Conservation (phyloP, 2,888 invertebrate genomes). For the Hedychridium roseum region DNA sequence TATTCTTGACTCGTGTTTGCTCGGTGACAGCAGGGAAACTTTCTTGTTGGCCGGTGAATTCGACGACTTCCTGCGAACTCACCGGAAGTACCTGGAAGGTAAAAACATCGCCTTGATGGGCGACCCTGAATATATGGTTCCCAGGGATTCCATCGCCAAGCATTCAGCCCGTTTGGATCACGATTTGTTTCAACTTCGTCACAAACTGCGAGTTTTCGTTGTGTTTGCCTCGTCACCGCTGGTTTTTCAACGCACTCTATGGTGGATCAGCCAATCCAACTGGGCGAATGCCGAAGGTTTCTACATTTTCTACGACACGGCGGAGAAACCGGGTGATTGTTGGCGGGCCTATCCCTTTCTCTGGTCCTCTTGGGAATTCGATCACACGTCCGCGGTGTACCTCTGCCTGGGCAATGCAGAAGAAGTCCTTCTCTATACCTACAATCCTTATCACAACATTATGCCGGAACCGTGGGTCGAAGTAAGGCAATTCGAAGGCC, state of each 20-base stretch:
- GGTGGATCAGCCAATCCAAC: slow-evolving; percentile 26
- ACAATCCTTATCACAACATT: slow-evolving; percentile 30
- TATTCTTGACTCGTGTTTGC: slow-evolving; percentile 11
- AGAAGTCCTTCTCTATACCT: slow-evolving; percentile 28
- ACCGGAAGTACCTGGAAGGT: neutral
- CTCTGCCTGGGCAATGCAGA: slow-evolving; percentile 32
- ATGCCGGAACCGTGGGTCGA: slow-evolving; percentile 26
- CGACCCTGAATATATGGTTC: slow-evolving; percentile 9
- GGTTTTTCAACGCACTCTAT: slow-evolving; percentile 15
- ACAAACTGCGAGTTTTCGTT: slow-evolving; percentile 19
- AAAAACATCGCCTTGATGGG: slow-evolving; percentile 20
- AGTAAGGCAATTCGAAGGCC: slow-evolving; percentile 17
- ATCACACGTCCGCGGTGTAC: slow-evolving; percentile 26
- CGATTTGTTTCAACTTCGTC: slow-evolving; percentile 5
- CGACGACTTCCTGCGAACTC: slow-evolving; percentile 10
- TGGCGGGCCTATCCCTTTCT: slow-evolving; percentile 26
- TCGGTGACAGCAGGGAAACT: neutral
- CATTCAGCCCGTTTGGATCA: slow-evolving; percentile 16
- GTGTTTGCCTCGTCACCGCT: slow-evolving; percentile 24
- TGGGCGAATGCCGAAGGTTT: slow-evolving; percentile 33
- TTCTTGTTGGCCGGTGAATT: slow-evolving; percentile 28
- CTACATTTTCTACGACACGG: slow-evolving; percentile 27
- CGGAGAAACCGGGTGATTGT: slow-evolving; percentile 25
- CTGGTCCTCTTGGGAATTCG: slow-evolving; percentile 32
- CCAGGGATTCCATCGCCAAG: slow-evolving; percentile 9